phyloP scores from a whole-genome alignment of 2,797 vertebrate species.

The Pseudochirops cupreus region DNA sequence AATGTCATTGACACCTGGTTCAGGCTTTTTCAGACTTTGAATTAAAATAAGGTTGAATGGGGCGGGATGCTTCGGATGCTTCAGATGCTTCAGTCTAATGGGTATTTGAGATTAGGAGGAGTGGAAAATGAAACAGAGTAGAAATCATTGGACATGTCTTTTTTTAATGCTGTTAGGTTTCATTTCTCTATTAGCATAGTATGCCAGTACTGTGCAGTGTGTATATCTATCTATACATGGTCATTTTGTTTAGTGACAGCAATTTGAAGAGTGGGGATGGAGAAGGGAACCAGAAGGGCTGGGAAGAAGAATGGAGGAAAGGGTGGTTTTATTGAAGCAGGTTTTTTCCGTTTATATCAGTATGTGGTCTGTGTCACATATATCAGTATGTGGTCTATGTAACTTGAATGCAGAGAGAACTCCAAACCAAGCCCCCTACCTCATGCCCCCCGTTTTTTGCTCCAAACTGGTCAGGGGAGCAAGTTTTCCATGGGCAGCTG shows the following conservation, averaged over 20 bases:
- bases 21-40: neutral
- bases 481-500: neutral
- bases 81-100: neutral
- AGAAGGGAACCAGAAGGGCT: neutral
- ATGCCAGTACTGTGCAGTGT: neutral
- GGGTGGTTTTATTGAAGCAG: neutral
- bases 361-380: neutral
- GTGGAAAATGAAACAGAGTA: neutral
- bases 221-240: neutral
- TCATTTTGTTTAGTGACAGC: neutral
- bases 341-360: neutral
- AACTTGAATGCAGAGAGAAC: neutral
- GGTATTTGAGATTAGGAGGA: neutral
- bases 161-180: neutral
- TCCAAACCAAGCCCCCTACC: neutral
- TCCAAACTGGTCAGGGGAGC: neutral
- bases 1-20: neutral
- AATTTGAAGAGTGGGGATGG: neutral
- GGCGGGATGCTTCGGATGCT: neutral
- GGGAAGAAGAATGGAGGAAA: neutral
- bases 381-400: neutral
- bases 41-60: neutral
- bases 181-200: neutral
- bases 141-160: neutral
- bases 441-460: neutral